These are phyloP conservation scores for Falco biarmicus DNA, from an alignment of 2,797 vertebrate species.

Conservation along the genomic window DNA sequence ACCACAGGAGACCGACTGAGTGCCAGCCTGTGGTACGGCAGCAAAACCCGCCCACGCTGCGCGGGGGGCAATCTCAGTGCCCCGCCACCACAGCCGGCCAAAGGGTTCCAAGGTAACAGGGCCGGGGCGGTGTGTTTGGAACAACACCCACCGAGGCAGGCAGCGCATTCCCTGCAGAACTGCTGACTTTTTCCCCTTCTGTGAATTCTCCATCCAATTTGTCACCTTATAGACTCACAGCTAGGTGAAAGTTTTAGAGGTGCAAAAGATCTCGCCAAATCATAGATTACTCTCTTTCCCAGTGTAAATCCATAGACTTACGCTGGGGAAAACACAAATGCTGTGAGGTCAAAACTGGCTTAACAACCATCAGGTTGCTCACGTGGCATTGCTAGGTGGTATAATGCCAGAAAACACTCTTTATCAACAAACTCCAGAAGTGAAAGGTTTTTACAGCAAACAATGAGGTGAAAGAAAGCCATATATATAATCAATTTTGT, in stretches of 20 bases:
- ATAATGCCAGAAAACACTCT: not conserved
- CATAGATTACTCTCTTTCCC: not conserved
- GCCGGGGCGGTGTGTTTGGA: no score
- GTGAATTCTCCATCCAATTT: not conserved
- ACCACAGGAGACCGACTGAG: not conserved
- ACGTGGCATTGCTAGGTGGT: accelerated
- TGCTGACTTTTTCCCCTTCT: not conserved
- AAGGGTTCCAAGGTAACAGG: not conserved
- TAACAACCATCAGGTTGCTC: not conserved
- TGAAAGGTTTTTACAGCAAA: not conserved
- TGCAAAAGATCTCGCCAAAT: not conserved
- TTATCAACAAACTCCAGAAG: not conserved
- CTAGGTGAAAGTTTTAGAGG: not conserved
- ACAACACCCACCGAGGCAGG: not conserved
- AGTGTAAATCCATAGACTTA: not conserved
- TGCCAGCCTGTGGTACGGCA: no score
- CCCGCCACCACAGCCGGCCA: no score
- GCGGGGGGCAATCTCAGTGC: no score
- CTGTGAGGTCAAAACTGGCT: not conserved
- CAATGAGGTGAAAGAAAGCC: not conserved
- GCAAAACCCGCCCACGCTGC: no score
- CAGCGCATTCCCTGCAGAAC: not conserved
- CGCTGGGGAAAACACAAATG: not conserved
- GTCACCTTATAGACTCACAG: not conserved
- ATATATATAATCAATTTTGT: not conserved